Conservation (phyloP, 2,113 vertebrate genomes). For the Taurulus bubalis region DNA sequence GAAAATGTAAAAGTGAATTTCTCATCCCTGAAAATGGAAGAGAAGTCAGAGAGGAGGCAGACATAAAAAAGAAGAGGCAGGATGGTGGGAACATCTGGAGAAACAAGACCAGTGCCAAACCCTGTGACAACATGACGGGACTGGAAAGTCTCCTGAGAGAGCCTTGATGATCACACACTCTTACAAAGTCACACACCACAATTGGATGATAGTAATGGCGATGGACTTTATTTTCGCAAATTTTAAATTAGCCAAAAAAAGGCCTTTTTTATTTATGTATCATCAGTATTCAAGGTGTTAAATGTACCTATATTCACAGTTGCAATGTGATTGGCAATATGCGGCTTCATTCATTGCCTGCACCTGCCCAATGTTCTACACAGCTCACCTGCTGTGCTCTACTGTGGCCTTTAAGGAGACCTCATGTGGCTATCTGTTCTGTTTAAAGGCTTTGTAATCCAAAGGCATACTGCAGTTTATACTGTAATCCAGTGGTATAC, state of each 20-base stretch:
- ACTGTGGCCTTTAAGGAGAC: conserved; percentile 42
- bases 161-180: conserved; percentile 42
- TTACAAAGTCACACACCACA: conserved; percentile 3
- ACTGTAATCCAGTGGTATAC: conserved; percentile 18
- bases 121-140: conserved; percentile 63
- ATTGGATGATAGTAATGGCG: not conserved
- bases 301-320: not conserved
- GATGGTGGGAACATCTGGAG: conserved; percentile 76
- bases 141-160: conserved; percentile 64
- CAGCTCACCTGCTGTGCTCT: conserved; percentile 36
- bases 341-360: not conserved
- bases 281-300: not conserved
- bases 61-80: conserved; percentile 32
- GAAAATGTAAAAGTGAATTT: conserved; percentile 64
- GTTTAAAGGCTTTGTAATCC: conserved; percentile 38
- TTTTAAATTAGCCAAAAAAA: not conserved
- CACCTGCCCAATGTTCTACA: conserved; percentile 8
- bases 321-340: conserved; percentile 17
- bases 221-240: not conserved
- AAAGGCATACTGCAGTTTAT: conserved; percentile 7
- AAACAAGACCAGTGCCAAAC: conserved; percentile 61
- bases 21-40: conserved; percentile 65
- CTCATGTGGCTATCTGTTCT: conserved; percentile 46
- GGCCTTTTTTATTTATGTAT: not conserved
- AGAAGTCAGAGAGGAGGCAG: conserved; percentile 53